Base-by-base conservation (phyloP, 2,888 invertebrate genomes). In the Cacoxenus indagator region DNA sequence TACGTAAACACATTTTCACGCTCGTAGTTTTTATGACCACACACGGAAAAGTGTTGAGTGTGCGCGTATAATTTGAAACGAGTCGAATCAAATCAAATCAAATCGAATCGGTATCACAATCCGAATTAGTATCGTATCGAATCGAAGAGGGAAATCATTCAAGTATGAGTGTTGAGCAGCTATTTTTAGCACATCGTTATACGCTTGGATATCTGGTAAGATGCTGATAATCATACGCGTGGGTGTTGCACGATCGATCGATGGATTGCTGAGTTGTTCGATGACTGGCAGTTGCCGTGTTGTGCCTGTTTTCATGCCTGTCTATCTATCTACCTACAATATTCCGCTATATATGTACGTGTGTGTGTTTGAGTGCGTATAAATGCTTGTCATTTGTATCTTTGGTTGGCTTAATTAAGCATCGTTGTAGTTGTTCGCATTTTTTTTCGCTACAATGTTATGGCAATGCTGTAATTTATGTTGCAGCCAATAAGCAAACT, bases 351-450 rank as follows among this genome's bases (percentile, higher is more conserved):
- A 17, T 48, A 48, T 17, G 11, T 4, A 43, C 45, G 19, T 48
- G 6, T 48, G 19, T 51, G 51, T n/a, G n/a, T 43, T 43, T 43
- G 11, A 43, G 45, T 14, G 14, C 37, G 14, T 4, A 9, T 51
- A 51, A 4, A 14, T 27, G 27, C 55, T 66, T 29, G 70, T 61
- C 69, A 67, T 73, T 64, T 57, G 71, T 77, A 72, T 73, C 75
- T 83, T 78, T 78, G 73, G 73, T 72, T 75, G 67, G 79, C 83
- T 77, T 84, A 81, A 80, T 80, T 80, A 80, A 76, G 73, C 81
- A 69, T 27, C 57, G 26, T 6, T 64, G 77, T 77, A 75, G 77
- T 73, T 75, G 78, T 73, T 54, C 24, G 62, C 62, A 8, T 31
- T n/a, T 22, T 61, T 77, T 77, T 70, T 57, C 48, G 0, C 17